Evolutionary conservation across 2,888 invertebrate genomes (phyloP), one percentile per base, ranked within the genome.

Genomic region (Acleris emargana): DNA sequence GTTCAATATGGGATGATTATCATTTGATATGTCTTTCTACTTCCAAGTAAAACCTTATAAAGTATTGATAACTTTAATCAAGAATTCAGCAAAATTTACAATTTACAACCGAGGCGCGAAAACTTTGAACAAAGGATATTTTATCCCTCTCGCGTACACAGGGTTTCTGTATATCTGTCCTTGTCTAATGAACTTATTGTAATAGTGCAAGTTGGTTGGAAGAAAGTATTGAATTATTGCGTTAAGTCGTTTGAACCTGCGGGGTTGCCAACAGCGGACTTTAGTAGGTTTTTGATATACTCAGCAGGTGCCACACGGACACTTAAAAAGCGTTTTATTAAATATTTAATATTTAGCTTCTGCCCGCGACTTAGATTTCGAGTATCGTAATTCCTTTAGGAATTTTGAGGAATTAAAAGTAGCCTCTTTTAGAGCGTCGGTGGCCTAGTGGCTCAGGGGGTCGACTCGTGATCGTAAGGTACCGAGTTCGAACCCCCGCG

Each of bases 191-290:
- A 64, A 64, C 64, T 64, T 64, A 64, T 64, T 64, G 64, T 64
- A 64, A 64, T 64, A 64, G 64, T 64, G 53, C 58, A 49, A 64
- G 64, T 64, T 64, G 42, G 51, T 58, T 63, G 49, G 64, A 64
- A 64, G 64, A 64, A 64, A 64, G 64, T 64, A 64, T 64, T 64
- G 64, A 64, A 64, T 64, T 64, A 59, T 64, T 38, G 58, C 53
- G 58, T 58, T 64, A 58, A 28, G 38, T 38, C 13, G 49, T 58
- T 58, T 32, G 42, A 25, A 57, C 13, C 4, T n/a, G 52, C 22
- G 22, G 49, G 58, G 17, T 64, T 18, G 58, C 25, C 52, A 42
- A 16, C 20, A 22, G 20, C 16, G 45, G 6, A 17, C 45, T 45
- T 17, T 3, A 17, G 45, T 6, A n/a, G 17, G 17, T 51, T 43